Base-by-base conservation (phyloP, 1,140 invertebrate genomes). In the Phenacoccus solenopsis region DNA sequence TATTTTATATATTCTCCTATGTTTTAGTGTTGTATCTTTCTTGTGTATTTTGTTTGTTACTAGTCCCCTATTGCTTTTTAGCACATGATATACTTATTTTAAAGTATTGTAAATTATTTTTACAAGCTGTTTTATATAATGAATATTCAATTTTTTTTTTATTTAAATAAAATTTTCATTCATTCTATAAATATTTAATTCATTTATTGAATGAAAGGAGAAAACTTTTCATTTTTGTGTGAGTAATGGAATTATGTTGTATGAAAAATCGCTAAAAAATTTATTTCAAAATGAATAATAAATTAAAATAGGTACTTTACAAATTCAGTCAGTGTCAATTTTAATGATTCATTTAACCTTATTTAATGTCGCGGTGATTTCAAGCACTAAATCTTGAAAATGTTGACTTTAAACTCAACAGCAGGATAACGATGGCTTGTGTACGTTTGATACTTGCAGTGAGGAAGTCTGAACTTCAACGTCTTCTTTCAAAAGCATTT, bases 401-500 rank as follows among this genome's bases (percentile, higher is more conserved):
- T n/a, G n/a, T n/a, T n/a, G n/a, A n/a, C n/a, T n/a, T n/a, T n/a
- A n/a, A n/a, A n/a, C n/a, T n/a, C n/a, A n/a, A n/a, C n/a, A n/a
- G 67, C 72, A 72, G 25, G 69, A 70, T 70, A 35, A 67, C 21
- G 24, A 67, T n/a, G n/a, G n/a, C 56, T 59, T 28, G 28, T 70
- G 27, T 56, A 35, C 13, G 25, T 67, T 61, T 25, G 69, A 32
- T 16, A 75, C 32, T 67, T 70, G 25, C 22, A 78, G 68, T 13
- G 74, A 74, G 3, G 78, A 79, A 4, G 80, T 77, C 73, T 80
- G 78, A 16, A 83, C 78, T 73, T 83, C 82, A 16, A 81, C 73
- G 74, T 83, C 82, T 74, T 83, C 81, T 67, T 78, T 79, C 12
- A 79, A 80, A 27, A 79, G 74, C 78, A 83, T 78, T 71, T 81